Conservation (phyloP, 2,113 vertebrate species). For the Leptodactylus fuscus region DNA sequence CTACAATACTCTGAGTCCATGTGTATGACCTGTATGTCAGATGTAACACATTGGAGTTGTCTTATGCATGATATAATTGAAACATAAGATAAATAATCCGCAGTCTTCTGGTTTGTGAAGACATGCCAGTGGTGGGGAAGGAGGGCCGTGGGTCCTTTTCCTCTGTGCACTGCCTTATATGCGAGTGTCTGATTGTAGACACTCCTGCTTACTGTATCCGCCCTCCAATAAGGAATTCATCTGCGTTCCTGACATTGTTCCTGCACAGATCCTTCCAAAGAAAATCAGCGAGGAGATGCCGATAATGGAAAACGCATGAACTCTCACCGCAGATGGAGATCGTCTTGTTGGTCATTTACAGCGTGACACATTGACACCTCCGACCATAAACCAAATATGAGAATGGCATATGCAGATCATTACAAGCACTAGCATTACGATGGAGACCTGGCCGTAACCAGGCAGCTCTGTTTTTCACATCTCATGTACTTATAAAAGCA, state of each 20-base stretch:
- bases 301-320: constrained; percentile 4
- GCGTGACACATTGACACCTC: constrained; percentile 3
- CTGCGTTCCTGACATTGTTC: constrained; percentile 36
- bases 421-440: neutral
- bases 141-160: neutral
- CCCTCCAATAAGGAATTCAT: constrained; percentile 12
- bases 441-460: neutral
- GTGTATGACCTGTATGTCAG: too few relatives aligned
- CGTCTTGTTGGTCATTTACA: constrained; percentile 17
- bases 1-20: too few relatives aligned
- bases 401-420: neutral
- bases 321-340: neutral
- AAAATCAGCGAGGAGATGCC: neutral
- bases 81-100: neutral
- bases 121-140: neutral
- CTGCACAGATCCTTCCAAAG: neutral
- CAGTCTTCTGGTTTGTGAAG: neutral
- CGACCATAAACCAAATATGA: neutral
- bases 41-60: neutral
- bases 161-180: neutral
- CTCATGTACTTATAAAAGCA: neutral
- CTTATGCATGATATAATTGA: neutral
- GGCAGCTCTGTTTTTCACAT: neutral
- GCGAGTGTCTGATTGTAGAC: neutral
- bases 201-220: neutral